Percentiles rank a stretch among this genome's conserved stretches.
phyloP scores from a whole-genome alignment of 2,113 vertebrate genomes.

The Carassius carassius region DNA sequence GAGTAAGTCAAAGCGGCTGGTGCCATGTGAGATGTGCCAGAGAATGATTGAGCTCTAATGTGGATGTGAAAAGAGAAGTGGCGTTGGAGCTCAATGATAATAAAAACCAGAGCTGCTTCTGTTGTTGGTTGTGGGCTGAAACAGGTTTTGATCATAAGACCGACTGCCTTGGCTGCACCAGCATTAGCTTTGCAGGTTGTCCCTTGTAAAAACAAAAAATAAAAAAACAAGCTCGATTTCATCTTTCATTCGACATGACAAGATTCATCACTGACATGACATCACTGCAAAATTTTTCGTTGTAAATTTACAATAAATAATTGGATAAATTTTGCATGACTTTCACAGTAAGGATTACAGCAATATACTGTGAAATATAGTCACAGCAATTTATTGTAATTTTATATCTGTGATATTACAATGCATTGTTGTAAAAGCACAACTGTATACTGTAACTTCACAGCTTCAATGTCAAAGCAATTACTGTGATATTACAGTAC shows the following conservation, averaged over 20 bases:
- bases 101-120: slow-evolving; percentile 78
- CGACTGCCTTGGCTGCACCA: slow-evolving; percentile 20
- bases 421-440: no score
- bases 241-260: slow-evolving; percentile 62
- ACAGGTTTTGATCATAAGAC: slow-evolving; percentile 63
- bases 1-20: slow-evolving; percentile 71
- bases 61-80: slow-evolving; percentile 72
- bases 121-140: slow-evolving; percentile 66
- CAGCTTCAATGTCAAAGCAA: no score
- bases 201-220: neutral
- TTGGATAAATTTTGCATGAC: no score
- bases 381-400: no score
- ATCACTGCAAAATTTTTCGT: no score
- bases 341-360: no score
- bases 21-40: slow-evolving; percentile 75
- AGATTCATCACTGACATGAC: no score
- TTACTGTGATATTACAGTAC: no score
- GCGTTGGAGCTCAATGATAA: slow-evolving; percentile 70
- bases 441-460: no score
- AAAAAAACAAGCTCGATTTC: slow-evolving; percentile 17
- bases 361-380: no score
- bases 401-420: no score
- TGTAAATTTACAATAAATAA: no score
- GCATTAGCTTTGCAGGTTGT: slow-evolving; percentile 53
- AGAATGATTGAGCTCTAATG: slow-evolving; percentile 77